Evolutionary conservation across 1,140 invertebrate genomes (phyloP).

Genomic region (Drosophila ficusphila): DNA sequence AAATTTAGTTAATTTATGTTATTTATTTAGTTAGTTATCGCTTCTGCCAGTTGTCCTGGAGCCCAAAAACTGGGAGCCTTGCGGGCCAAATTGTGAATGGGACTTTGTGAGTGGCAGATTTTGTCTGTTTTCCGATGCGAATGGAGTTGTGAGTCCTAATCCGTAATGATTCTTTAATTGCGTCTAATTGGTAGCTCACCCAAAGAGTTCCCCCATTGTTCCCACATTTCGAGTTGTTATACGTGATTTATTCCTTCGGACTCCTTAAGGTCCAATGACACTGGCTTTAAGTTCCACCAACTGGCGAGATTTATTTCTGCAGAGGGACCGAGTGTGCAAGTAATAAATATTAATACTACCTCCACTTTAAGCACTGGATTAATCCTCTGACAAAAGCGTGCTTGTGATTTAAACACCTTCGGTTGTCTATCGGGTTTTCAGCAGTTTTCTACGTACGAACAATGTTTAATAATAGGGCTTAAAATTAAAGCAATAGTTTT

Average conservation of each 20-base stretch:
- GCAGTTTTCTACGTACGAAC: no score
- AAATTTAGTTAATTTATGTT: slow-evolving; percentile 82
- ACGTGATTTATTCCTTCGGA: not conserved
- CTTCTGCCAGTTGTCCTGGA: slow-evolving; percentile 37
- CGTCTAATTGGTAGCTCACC: not conserved
- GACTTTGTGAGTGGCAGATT: not conserved
- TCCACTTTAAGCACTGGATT: not conserved
- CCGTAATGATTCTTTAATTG: slow-evolving; percentile 18
- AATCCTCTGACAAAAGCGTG: no score
- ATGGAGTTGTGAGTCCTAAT: not conserved
- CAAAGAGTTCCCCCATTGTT: not conserved
- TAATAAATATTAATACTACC: not conserved
- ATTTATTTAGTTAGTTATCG: slow-evolving; percentile 81
- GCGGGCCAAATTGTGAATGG: not conserved
- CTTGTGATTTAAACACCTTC: no score
- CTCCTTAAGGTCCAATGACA: not conserved
- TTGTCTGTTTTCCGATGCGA: not conserved
- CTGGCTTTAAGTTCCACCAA: not conserved
- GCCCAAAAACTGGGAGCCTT: not conserved
- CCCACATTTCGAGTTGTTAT: not conserved
- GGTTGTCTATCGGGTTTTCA: no score
- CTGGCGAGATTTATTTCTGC: not conserved
- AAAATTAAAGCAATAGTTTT: no score
- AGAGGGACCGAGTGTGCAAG: not conserved
- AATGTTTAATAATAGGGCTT: no score